phyloP scores from a whole-genome alignment of 1,140 invertebrate genomes.

The Mesaphorura yosii region DNA sequence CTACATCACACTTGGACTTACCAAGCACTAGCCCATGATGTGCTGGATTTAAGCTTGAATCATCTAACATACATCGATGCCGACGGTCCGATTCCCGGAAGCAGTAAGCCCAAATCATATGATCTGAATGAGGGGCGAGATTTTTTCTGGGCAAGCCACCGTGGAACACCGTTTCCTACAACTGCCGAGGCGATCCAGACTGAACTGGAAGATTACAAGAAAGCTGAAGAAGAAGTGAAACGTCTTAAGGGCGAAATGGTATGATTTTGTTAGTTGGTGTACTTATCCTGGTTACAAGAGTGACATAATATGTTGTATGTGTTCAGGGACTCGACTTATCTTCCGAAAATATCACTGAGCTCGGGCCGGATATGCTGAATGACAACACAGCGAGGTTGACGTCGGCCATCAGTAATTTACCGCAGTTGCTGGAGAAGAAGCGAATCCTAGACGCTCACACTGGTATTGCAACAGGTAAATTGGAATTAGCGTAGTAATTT shows the following conservation, averaged over 20 bases:
- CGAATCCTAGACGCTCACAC: constrained; percentile 96
- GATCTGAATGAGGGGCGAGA: constrained; percentile 73
- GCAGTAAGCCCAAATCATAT: constrained; percentile 66
- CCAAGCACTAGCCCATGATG: constrained; percentile 91
- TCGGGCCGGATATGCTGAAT: constrained; percentile 59
- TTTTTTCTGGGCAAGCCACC: constrained; percentile 83
- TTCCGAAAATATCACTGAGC: constrained; percentile 9
- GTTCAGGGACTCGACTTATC: too few species aligned
- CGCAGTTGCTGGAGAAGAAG: constrained; percentile 94
- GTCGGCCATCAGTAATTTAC: constrained; percentile 85
- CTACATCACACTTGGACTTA: constrained; percentile 99
- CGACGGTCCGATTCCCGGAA: constrained; percentile 40
- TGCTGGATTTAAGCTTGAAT: constrained; percentile 82
- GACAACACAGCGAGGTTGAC: constrained; percentile 91
- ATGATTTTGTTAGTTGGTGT: constrained; percentile 18
- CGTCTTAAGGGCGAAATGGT: constrained; percentile 83
- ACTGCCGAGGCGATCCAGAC: constrained; percentile 98
- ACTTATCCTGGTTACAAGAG: too few species aligned
- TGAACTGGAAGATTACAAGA: constrained; percentile 86
- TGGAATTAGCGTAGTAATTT: too few species aligned
- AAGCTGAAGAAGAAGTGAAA: constrained; percentile 93
- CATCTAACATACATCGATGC: constrained; percentile 65
- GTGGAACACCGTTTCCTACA: constrained; percentile 88
- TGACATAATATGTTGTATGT: too few species aligned
- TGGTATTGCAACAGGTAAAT: constrained; percentile 77